phyloP scores from a whole-genome alignment of 2,888 invertebrate genomes.

The Sarcophaga carnaria region DNA sequence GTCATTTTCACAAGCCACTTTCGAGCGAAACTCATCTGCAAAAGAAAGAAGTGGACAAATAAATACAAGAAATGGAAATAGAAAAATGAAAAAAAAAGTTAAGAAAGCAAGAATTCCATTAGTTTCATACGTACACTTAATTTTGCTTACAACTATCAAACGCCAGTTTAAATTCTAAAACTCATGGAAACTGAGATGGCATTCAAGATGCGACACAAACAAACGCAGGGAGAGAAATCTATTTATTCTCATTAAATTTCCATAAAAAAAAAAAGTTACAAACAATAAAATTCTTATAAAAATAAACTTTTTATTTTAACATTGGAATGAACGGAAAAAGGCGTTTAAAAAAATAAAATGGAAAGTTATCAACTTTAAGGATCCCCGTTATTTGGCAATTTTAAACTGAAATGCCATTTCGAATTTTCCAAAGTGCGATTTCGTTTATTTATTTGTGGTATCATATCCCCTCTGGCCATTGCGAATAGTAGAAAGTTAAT shows the following conservation, averaged over 20 bases:
- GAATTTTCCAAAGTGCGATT: slow-evolving; percentile 24
- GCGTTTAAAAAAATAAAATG: background rate
- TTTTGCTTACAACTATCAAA: background rate
- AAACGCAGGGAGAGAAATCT: background rate
- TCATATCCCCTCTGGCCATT: background rate
- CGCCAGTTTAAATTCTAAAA: background rate
- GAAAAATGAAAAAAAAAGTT: background rate
- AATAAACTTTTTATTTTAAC: slow-evolving; percentile 4
- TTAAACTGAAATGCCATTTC: slow-evolving; percentile 23
- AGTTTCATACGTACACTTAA: slow-evolving; percentile 32
- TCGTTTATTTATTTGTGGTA: background rate
- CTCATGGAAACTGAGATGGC: background rate
- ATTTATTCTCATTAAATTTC: slow-evolving; percentile 53
- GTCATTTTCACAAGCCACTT: slow-evolving; percentile 96
- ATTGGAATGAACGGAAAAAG: slow-evolving; percentile 19
- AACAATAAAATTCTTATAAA: slow-evolving; percentile 20
- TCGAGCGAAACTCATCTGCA: slow-evolving; percentile 96
- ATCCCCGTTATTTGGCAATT: slow-evolving; percentile 42
- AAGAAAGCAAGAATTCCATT: slow-evolving; percentile 32
- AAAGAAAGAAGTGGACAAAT: slow-evolving; percentile 73
- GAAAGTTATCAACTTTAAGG: slow-evolving; percentile 34
- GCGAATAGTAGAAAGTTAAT: slow-evolving; percentile 27
- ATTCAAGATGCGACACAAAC: slow-evolving; percentile 13
- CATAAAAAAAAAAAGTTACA: slow-evolving; percentile 38
- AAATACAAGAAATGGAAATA: slow-evolving; percentile 16